Conservation (phyloP, 2,797 vertebrate genomes). For the Gephyroberyx darwinii region DNA sequence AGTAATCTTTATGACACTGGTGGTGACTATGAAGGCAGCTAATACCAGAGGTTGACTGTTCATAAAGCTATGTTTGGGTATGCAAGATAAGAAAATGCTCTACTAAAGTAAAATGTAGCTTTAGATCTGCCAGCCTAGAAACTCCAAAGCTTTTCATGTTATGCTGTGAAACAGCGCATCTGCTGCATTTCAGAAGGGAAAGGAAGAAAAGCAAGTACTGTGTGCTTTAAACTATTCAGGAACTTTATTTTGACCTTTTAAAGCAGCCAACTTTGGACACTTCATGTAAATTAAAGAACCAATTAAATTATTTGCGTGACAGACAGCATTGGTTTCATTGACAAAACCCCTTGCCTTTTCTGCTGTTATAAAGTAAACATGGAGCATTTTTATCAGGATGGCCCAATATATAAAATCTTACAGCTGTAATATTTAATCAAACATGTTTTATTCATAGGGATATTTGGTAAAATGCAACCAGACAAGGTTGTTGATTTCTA, state of each 20-base stretch:
- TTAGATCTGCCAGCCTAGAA: constrained; percentile 41
- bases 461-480: background rate
- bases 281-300: constrained; percentile 41
- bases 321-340: constrained; percentile 13
- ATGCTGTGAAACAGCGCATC: constrained; percentile 23
- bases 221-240: constrained; percentile 33
- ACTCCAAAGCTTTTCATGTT: constrained; percentile 35
- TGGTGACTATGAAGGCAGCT: background rate
- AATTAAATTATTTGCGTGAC: background rate
- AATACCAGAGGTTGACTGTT: constrained; percentile 1
- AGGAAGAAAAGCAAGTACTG: background rate
- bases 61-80: background rate
- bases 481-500: background rate
- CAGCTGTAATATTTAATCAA: constrained; percentile 21
- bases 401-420: constrained; percentile 2
- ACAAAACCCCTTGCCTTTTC: constrained; percentile 52
- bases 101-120: constrained; percentile 14
- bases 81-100: background rate
- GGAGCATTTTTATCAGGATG: constrained; percentile 27
- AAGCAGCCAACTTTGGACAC: constrained; percentile 18
- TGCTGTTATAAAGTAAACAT: constrained; percentile 33
- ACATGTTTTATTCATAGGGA: background rate
- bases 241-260: constrained; percentile 17
- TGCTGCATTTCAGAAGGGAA: constrained; percentile 57
- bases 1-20: background rate